Conservation (phyloP, 1,140 invertebrate species). For the Drosophila mayri region DNA sequence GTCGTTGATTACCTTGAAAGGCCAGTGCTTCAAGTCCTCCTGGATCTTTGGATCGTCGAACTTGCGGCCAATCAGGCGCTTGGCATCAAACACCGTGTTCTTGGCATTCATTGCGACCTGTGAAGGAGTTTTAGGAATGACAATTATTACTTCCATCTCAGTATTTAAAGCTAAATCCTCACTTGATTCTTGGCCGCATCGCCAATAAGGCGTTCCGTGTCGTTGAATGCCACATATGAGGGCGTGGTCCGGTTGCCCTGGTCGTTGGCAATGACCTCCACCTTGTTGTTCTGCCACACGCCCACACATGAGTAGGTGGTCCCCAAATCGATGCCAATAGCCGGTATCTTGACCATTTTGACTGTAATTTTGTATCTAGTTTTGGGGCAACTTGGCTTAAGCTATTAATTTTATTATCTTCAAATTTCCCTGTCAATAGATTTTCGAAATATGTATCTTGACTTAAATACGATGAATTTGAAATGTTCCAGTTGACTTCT, state of each 20-base stretch:
- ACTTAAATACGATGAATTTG: background rate
- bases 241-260: slow-evolving; percentile 97
- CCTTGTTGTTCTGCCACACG: slow-evolving; percentile 93
- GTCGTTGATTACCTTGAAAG: slow-evolving; percentile 90
- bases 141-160: background rate
- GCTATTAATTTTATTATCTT: slow-evolving; percentile 20
- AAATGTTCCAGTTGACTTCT: slow-evolving; percentile 48
- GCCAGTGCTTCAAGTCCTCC: slow-evolving; percentile 92
- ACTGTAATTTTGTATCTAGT: background rate
- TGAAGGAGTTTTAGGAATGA: background rate
- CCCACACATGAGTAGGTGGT: slow-evolving; percentile 93
- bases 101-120: slow-evolving; percentile 92
- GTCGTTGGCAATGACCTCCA: slow-evolving; percentile 97
- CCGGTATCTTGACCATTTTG: slow-evolving; percentile 86
- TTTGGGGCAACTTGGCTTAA: background rate
- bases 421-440: slow-evolving; percentile 24
- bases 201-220: slow-evolving; percentile 88
- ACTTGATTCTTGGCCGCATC: slow-evolving; percentile 86
- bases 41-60: slow-evolving; percentile 92
- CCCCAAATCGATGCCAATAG: slow-evolving; percentile 92
- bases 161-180: slow-evolving; percentile 27
- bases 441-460: background rate
- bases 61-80: slow-evolving; percentile 91
- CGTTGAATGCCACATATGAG: slow-evolving; percentile 95
- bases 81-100: slow-evolving; percentile 94